Base-by-base conservation (phyloP, 2,113 vertebrate genomes). In the Hippocampus zosterae region DNA sequence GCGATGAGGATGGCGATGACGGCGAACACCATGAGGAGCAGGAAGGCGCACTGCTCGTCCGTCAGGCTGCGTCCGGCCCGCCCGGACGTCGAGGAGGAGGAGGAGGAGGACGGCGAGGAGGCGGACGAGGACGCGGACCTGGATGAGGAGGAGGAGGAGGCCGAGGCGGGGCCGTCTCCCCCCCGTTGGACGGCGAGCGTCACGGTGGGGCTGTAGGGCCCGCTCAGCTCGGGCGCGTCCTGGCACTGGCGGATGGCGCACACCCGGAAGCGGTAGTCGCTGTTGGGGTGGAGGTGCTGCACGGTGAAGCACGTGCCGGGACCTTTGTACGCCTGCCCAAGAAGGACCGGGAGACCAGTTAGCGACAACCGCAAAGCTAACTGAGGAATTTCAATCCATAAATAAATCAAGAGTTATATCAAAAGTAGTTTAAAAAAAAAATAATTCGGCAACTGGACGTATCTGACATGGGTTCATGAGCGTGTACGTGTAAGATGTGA, bases 1-100 rank as follows among this genome's bases (percentile, higher is more conserved):
- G 96, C 96, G 81, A 98, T 96, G 88, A 97, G 92, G 86, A 98
- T 96, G 92, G 96, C 96, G 78, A 96, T 95, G 85, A 94, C 86
- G 68, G 96, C 96, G 19, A 98, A 96, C 19, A 96, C 90, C 90
- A 93, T 95, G 79, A 98, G 95, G 91, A 98, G 95, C 88, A 98
- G 91, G 48, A 96, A 95, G 3, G 96, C 96, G 41, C 96, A 98
- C 92, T 95, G 96, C 90, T 98, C 95, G 8, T 98, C 96, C 0
- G 93, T 97, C 33, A 98, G 91, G 27, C 93, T 93, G 78, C 94
- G 93, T 69, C 88, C 83, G 73, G 92, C 82, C 84, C 94, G 90
- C 71, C 77, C 80, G 67, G 85, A 88, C 75, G 93, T 67, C 83
- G 92, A 89, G 83, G 92, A 91, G 90, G 84, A 89, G 83, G 92